These are phyloP conservation scores for Pachypanchax playfairii DNA, from an alignment of 2,113 vertebrate species.

Conservation along the genomic window DNA sequence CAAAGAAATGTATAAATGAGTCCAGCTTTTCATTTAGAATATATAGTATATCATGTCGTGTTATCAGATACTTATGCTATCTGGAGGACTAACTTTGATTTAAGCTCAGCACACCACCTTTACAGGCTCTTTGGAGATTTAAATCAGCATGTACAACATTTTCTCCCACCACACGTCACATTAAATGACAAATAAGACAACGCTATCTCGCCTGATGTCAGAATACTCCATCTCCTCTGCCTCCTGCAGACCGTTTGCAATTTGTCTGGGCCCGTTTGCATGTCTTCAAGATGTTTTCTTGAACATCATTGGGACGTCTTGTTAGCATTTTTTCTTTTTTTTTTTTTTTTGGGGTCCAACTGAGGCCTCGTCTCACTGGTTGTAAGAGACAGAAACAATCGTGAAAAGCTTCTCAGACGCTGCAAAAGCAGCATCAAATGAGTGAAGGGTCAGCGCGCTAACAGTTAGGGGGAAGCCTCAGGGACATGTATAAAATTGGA, in stretches of 20 bases:
- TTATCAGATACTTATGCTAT: not conserved
- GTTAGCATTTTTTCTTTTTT: conserved; percentile 54
- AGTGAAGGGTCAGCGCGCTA: conserved; percentile 79
- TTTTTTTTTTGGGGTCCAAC: no score
- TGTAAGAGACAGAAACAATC: conserved; percentile 73
- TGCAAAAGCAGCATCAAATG: conserved; percentile 58
- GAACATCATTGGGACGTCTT: conserved; percentile 55
- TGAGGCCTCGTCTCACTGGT: conserved; percentile 46
- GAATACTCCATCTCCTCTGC: conserved; percentile 47
- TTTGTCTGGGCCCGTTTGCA: conserved; percentile 47
- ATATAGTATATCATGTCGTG: conserved; percentile 11
- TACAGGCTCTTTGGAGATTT: conserved; percentile 25
- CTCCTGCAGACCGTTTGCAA: conserved; percentile 61
- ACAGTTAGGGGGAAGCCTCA: conserved; percentile 75
- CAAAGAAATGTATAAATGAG: conserved; percentile 3
- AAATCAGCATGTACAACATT: conserved; percentile 29
- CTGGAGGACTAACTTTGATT: conserved; percentile 15
- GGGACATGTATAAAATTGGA: conserved; percentile 82
- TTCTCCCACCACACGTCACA: conserved; percentile 21
- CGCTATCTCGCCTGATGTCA: conserved; percentile 54
- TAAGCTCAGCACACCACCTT: not conserved
- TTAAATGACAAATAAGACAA: conserved; percentile 51
- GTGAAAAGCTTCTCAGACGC: conserved; percentile 60
- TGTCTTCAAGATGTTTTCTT: conserved; percentile 44
- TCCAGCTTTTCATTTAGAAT: not conserved